These are phyloP conservation scores for Karalla daura DNA, from an alignment of 2,797 vertebrate species.

Conservation along the genomic window DNA sequence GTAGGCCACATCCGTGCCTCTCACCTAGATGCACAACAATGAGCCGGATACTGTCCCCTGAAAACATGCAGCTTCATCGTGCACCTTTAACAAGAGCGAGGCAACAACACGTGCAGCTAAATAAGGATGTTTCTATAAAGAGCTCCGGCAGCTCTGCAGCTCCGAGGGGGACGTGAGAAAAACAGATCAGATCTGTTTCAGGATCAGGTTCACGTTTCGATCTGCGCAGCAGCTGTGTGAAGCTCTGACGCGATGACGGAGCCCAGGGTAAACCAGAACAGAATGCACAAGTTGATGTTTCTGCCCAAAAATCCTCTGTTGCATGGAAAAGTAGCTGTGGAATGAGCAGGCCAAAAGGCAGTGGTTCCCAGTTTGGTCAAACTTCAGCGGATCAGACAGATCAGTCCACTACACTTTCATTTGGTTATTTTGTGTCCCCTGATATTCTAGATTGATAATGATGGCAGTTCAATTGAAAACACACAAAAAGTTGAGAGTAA, in stretches of 20 bases:
- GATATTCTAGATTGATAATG: too few species aligned
- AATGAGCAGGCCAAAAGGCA: too few species aligned
- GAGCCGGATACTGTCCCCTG: constrained; percentile 61
- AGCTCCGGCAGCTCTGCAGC: constrained; percentile 4
- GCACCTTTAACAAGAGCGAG: constrained; percentile 53
- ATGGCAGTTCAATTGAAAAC: too few species aligned
- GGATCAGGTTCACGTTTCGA: background rate
- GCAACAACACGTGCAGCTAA: constrained; percentile 47
- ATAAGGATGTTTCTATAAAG: constrained; percentile 44
- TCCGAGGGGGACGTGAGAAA: constrained; percentile 6
- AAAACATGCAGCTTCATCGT: constrained; percentile 35
- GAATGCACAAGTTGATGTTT: background rate
- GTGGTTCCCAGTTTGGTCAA: too few species aligned
- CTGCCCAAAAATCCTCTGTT: too few species aligned
- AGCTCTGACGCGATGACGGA: background rate
- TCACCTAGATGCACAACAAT: constrained; percentile 82
- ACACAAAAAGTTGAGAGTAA: too few species aligned
- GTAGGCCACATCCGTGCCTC: constrained; percentile 48
- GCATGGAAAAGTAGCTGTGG: too few species aligned
- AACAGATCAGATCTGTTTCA: constrained; percentile 32
- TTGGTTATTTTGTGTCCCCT: too few species aligned
- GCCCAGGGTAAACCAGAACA: background rate
- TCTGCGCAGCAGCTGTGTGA: background rate
- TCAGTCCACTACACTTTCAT: too few species aligned
- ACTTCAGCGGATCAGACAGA: too few species aligned